Percentiles rank a stretch among this genome's conserved stretches.
Evolutionary conservation across 1,140 invertebrate genomes (phyloP).

Genomic region (Diabrotica virgifera): DNA sequence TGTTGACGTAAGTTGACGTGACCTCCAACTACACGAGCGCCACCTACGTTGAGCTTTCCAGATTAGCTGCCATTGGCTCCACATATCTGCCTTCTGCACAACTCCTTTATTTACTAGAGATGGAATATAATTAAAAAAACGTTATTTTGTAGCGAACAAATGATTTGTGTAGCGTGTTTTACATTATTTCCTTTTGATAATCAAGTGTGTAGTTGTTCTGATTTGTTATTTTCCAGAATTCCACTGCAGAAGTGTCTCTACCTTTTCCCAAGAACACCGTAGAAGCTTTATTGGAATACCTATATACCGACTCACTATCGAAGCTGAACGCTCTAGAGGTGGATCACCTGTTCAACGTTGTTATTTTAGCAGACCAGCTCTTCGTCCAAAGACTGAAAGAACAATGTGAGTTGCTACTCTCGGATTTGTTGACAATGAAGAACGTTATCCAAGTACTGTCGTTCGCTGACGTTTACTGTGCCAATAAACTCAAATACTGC

Average conservation of each 20-base stretch:
- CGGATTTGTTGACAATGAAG: slow-evolving; percentile 60
- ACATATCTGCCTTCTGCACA: too few relatives aligned
- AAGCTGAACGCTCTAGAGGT: slow-evolving; percentile 56
- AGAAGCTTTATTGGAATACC: slow-evolving; percentile 61
- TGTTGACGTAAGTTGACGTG: too few relatives aligned
- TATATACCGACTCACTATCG: slow-evolving; percentile 64
- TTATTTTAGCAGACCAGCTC: slow-evolving; percentile 69
- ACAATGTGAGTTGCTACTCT: slow-evolving; percentile 63
- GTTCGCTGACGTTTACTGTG: slow-evolving; percentile 66
- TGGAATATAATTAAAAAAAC: too few relatives aligned
- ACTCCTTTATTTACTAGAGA: too few relatives aligned
- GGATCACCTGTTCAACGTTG: slow-evolving; percentile 61
- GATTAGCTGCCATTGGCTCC: too few relatives aligned
- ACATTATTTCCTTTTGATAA: too few relatives aligned
- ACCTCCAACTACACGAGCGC: too few relatives aligned
- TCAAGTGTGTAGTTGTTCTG: neutral
- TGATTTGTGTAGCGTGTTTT: too few relatives aligned
- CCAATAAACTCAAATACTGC: slow-evolving; percentile 60
- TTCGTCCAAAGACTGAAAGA: slow-evolving; percentile 63
- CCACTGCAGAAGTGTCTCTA: slow-evolving; percentile 30
- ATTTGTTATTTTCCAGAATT: slow-evolving; percentile 30
- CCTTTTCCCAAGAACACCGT: slow-evolving; percentile 47
- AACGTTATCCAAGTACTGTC: slow-evolving; percentile 68
- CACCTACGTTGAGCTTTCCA: too few relatives aligned
- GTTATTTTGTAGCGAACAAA: too few relatives aligned